phyloP scores from a whole-genome alignment of 2,888 invertebrate genomes.

The Plusia festucae region DNA sequence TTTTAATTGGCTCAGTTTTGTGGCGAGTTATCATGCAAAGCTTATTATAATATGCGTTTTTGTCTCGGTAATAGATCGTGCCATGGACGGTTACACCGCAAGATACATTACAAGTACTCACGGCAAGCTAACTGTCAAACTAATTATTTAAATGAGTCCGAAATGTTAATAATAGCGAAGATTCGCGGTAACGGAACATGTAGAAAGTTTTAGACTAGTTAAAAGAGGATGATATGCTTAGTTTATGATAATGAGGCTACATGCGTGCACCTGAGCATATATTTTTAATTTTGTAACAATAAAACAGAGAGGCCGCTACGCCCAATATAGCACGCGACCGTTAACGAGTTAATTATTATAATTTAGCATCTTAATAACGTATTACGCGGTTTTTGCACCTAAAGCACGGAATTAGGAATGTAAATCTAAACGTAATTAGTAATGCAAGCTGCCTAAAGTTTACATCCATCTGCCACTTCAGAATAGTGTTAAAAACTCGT shows the following conservation, averaged over 20 bases:
- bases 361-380: conserved; percentile 50
- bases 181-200: background rate
- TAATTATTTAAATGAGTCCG: conserved; percentile 10
- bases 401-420: conserved; percentile 35
- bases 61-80: conserved; percentile 43
- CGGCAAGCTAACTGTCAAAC: background rate
- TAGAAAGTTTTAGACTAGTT: conserved; percentile 5
- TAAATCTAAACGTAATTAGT: conserved; percentile 55
- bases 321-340: conserved; percentile 51
- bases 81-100: conserved; percentile 24
- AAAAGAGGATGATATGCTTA: background rate
- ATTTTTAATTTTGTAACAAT: conserved; percentile 39
- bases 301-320: conserved; percentile 42
- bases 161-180: background rate
- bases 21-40: conserved; percentile 31
- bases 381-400: conserved; percentile 57
- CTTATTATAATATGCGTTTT: conserved; percentile 42
- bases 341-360: conserved; percentile 50
- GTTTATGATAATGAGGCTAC: conserved; percentile 35
- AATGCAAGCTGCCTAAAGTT: conserved; percentile 38
- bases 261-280: conserved; percentile 40
- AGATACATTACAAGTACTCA: conserved; percentile 11
- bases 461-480: conserved; percentile 46
- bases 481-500: conserved; percentile 19
- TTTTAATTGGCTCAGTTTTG: conserved; percentile 53